Conservation (phyloP, 2,113 vertebrate genomes). For the Hyaena hyaena region DNA sequence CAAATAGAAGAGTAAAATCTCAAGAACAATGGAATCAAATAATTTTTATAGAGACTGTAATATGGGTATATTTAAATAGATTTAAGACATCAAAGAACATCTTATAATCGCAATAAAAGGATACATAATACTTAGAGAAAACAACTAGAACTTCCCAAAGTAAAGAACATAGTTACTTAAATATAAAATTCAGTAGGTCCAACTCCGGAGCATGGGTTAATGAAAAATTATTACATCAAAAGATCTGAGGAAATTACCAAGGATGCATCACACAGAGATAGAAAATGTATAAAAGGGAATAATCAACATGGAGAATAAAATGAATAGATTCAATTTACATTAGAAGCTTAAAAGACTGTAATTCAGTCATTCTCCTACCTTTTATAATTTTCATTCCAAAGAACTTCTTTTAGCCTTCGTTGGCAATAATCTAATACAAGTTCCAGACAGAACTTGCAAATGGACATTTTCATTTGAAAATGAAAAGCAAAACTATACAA, state of each 20-base stretch:
- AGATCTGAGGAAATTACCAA: not conserved
- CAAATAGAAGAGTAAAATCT: not conserved
- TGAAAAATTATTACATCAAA: not conserved
- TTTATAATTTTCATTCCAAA: slow-evolving; percentile 15
- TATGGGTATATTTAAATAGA: not conserved
- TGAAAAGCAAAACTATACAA: not conserved
- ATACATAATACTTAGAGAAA: not conserved
- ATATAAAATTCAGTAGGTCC: not conserved
- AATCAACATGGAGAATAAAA: slow-evolving; percentile 20
- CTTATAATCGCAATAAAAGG: not conserved
- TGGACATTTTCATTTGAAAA: not conserved
- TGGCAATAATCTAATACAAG: not conserved
- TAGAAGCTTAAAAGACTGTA: not conserved
- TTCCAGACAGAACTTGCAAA: slow-evolving; percentile 10
- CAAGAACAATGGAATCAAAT: not conserved
- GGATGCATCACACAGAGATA: not conserved
- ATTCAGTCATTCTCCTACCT: not conserved
- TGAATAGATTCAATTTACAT: not conserved
- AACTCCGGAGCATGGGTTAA: not conserved
- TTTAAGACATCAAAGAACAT: not conserved
- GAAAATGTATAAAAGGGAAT: not conserved
- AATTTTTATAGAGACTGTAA: not conserved
- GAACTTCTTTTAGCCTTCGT: not conserved
- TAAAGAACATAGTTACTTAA: not conserved
- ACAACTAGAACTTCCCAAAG: not conserved